Evolutionary conservation across 23 tunicate genomes (phyloP).

Genomic region (Styela clava): DNA sequence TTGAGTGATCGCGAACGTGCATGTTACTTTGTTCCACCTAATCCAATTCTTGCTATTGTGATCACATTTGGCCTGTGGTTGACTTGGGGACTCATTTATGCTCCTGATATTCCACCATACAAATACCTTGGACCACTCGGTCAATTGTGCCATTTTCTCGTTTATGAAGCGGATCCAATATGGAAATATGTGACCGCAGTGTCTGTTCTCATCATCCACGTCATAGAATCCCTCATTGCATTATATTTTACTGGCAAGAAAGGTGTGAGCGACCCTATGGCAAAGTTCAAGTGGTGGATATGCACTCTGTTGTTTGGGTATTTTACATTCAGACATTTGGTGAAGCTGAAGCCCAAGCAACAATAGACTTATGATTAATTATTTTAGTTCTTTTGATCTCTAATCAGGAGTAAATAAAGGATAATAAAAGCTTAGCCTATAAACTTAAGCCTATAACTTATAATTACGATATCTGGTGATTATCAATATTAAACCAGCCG

Average conservation of each 20-base stretch:
- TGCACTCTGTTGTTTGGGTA: constrained; percentile 25
- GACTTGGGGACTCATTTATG: not conserved
- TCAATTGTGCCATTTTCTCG: constrained; percentile 18
- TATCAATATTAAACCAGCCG: too few species aligned
- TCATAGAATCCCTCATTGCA: constrained; percentile 33
- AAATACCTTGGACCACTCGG: constrained; percentile 50
- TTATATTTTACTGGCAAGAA: constrained; percentile 25
- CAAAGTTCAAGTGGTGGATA: constrained; percentile 40
- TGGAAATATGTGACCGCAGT: not conserved
- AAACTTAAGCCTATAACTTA: too few species aligned
- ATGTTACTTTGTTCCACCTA: not conserved
- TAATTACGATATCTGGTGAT: too few species aligned
- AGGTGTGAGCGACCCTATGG: constrained; percentile 27
- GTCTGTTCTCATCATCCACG: constrained; percentile 11
- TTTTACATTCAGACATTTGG: constrained; percentile 5
- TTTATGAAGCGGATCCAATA: constrained; percentile 15
- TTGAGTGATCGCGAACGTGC: too few species aligned
- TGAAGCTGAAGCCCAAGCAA: not conserved
- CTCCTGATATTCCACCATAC: constrained; percentile 29
- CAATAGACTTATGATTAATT: too few species aligned
- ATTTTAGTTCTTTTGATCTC: too few species aligned
- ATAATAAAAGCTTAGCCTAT: too few species aligned
- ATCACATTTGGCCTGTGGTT: not conserved
- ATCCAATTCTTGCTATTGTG: not conserved
- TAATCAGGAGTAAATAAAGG: too few species aligned